Percentiles rank a stretch among this genome's conserved stretches.
Conservation (phyloP, 2,888 invertebrate genomes). For the Terebella lapidaria region DNA sequence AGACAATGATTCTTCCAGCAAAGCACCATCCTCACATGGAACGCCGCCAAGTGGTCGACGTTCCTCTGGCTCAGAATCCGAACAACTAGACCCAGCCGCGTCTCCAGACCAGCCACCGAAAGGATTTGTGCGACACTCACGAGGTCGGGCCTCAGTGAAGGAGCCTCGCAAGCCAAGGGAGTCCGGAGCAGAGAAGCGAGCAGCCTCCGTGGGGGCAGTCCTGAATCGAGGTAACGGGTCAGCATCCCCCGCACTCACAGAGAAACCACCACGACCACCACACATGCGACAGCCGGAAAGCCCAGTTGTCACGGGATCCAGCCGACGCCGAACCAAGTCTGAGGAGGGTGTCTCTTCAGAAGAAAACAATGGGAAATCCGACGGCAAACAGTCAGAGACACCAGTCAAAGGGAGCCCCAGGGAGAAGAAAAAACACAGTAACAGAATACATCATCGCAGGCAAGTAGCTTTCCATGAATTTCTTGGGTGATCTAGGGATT, state of each 20-base stretch:
- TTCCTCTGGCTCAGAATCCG: neutral
- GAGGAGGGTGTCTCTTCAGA: conserved; percentile 11
- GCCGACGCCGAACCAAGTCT: conserved; percentile 8
- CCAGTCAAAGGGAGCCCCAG: neutral
- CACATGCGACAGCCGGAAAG: neutral
- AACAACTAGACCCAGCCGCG: neutral
- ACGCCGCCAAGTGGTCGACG: neutral
- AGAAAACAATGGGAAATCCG: neutral
- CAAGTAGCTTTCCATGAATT: too few species aligned
- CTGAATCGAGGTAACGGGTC: neutral
- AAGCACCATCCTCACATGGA: neutral
- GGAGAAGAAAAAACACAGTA: too few species aligned
- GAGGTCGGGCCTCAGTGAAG: conserved; percentile 10
- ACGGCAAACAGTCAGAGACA: neutral
- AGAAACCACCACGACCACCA: conserved; percentile 13
- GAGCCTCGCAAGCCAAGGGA: conserved; percentile 8
- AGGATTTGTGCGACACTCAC: conserved; percentile 3
- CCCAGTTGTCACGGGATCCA: neutral
- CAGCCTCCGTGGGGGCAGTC: conserved; percentile 16
- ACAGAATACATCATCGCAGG: too few species aligned
- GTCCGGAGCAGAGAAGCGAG: neutral
- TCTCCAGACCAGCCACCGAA: neutral
- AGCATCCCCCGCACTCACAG: neutral
- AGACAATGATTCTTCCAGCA: too few species aligned
- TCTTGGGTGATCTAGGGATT: too few species aligned